These are phyloP conservation scores for Panurus biarmicus DNA, from an alignment of 2,113 vertebrate genomes.

Conservation along the genomic window DNA sequence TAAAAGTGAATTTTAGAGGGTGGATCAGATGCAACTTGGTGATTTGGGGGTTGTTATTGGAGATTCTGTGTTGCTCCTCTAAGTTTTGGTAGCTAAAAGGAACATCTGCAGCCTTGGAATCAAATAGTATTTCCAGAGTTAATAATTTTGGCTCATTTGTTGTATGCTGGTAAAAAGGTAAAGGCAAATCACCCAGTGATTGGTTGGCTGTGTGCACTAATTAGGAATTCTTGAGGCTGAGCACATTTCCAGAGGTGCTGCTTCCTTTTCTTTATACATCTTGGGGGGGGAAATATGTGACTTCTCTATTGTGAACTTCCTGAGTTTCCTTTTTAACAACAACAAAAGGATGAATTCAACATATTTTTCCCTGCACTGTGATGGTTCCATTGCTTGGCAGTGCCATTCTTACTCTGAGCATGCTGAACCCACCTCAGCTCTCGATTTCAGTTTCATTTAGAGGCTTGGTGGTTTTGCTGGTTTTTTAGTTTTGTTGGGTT, in stretches of 20 bases:
- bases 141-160: background rate
- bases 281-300: background rate
- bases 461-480: background rate
- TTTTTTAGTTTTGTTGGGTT: too few relatives aligned
- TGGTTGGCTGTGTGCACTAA: background rate
- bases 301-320: background rate
- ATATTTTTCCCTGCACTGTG: accelerated
- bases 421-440: background rate
- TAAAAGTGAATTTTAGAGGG: background rate
- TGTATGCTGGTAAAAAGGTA: background rate
- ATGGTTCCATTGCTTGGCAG: background rate
- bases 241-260: background rate
- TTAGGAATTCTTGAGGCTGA: background rate
- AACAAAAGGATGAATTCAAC: background rate
- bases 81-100: background rate
- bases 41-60: background rate
- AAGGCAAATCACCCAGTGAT: background rate
- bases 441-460: background rate
- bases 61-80: background rate
- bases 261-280: background rate
- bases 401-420: background rate
- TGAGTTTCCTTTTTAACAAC: background rate
- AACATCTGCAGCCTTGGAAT: background rate
- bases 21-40: background rate
- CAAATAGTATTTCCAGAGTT: background rate